Percentiles rank a stretch among this genome's conserved stretches.
Evolutionary conservation across 2,797 vertebrate species (phyloP).

Genomic region (Oceanodroma leucorhoa): DNA sequence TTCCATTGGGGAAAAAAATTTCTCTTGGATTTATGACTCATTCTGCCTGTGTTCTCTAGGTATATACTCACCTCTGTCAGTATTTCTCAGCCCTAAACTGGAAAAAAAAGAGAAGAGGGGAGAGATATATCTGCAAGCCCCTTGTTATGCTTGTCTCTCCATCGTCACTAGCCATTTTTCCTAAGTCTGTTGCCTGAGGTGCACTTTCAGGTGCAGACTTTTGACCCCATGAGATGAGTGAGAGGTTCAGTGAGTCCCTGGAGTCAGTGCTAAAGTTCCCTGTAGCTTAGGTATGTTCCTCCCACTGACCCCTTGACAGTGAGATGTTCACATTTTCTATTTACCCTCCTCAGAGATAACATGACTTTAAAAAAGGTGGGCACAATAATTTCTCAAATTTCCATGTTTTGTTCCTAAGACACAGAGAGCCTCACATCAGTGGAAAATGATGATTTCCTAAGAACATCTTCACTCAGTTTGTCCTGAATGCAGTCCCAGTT

Average conservation of each 20-base stretch:
- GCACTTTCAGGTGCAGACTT: neutral
- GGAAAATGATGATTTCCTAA: neutral
- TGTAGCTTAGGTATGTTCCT: neutral
- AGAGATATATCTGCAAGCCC: neutral
- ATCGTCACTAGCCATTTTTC: neutral
- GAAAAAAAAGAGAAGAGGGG: neutral
- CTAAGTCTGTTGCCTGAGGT: neutral
- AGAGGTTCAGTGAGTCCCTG: neutral
- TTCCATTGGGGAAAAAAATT: neutral
- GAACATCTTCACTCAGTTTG: neutral
- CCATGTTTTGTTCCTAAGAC: neutral
- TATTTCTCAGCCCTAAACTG: neutral
- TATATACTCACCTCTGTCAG: neutral
- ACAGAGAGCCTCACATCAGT: neutral
- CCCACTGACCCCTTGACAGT: neutral
- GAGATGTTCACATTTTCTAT: neutral
- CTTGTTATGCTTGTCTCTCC: neutral
- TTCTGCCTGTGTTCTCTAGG: neutral
- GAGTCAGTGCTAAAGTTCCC: neutral
- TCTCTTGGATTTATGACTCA: neutral
- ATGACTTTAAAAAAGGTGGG: neutral
- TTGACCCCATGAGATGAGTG: rapidly evolving
- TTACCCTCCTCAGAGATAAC: neutral
- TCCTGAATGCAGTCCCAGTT: neutral
- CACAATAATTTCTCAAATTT: neutral